Conservation (phyloP, 2,888 invertebrate species). For the Ptilodon capucinus region DNA sequence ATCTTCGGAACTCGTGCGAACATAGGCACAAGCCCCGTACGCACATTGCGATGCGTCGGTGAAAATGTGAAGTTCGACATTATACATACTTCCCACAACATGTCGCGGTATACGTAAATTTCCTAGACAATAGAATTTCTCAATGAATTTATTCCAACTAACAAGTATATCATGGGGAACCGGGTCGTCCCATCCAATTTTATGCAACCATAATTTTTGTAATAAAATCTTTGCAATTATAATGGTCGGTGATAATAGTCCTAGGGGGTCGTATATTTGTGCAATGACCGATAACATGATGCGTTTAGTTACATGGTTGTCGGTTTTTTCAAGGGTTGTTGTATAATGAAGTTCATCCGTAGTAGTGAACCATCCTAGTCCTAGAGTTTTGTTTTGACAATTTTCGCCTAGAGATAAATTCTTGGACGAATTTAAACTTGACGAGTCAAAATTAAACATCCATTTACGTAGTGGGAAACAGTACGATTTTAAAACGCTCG, state of each 20-base stretch:
- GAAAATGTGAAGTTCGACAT: slow-evolving; percentile 3
- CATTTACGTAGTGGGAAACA: slow-evolving; percentile 2
- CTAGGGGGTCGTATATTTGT: slow-evolving; percentile 3
- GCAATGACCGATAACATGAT: neutral
- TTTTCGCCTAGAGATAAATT: neutral
- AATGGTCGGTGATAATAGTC: slow-evolving; percentile 1
- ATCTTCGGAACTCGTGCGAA: neutral
- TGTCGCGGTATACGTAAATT: neutral
- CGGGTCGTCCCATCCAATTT: slow-evolving; percentile 1
- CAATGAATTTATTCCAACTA: neutral
- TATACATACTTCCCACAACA: neutral
- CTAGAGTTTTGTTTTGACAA: slow-evolving; percentile 1
- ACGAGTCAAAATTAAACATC: neutral
- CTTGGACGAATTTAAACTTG: neutral
- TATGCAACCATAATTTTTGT: slow-evolving; percentile 2
- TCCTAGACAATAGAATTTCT: neutral
- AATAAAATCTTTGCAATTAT: slow-evolving; percentile 1
- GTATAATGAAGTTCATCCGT: slow-evolving; percentile 1
- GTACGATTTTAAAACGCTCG: neutral
- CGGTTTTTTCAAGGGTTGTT: neutral
- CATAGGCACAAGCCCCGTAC: neutral
- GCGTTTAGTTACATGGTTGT: neutral
- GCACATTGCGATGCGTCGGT: neutral
- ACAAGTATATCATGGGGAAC: neutral
- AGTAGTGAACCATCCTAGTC: neutral